Evolutionary conservation across 2,113 vertebrate species (phyloP).

Genomic region (Piaya cayana): DNA sequence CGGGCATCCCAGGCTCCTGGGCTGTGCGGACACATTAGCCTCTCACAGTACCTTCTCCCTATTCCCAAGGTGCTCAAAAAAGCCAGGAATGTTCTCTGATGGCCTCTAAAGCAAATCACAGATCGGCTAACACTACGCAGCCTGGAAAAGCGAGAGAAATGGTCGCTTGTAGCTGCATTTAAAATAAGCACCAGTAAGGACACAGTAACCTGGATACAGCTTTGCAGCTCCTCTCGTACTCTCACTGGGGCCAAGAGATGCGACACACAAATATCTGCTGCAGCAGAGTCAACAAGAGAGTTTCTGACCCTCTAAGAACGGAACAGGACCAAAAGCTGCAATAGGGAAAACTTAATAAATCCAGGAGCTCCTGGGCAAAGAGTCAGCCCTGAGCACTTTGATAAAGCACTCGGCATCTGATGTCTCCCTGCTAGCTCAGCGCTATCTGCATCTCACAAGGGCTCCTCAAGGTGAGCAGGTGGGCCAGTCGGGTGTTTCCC

Average conservation of each 20-base stretch:
- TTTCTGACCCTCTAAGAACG: not conserved
- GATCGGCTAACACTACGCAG: not conserved
- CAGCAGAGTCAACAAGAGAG: not conserved
- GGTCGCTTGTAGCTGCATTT: not conserved
- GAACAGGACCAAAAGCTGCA: not conserved
- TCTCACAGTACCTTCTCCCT: not conserved
- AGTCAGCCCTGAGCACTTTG: not conserved
- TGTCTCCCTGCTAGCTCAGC: not conserved
- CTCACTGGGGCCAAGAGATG: too few species aligned
- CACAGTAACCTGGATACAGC: not conserved
- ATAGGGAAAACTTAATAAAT: not conserved
- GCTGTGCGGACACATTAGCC: too few species aligned
- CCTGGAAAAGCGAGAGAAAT: not conserved
- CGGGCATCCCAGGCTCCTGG: too few species aligned
- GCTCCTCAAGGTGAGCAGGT: not conserved
- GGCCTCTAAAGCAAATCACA: not conserved
- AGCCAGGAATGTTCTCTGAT: not conserved
- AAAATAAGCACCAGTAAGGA: not conserved
- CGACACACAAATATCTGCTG: not conserved
- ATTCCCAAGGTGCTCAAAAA: not conserved
- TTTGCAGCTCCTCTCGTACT: not conserved
- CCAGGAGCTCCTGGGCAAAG: not conserved
- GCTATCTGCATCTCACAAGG: not conserved
- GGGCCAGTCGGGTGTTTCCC: not conserved
- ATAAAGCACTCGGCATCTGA: not conserved